These are phyloP conservation scores for Hylaeus volcanicus DNA, from an alignment of 1,140 invertebrate genomes.

Conservation along the genomic window DNA sequence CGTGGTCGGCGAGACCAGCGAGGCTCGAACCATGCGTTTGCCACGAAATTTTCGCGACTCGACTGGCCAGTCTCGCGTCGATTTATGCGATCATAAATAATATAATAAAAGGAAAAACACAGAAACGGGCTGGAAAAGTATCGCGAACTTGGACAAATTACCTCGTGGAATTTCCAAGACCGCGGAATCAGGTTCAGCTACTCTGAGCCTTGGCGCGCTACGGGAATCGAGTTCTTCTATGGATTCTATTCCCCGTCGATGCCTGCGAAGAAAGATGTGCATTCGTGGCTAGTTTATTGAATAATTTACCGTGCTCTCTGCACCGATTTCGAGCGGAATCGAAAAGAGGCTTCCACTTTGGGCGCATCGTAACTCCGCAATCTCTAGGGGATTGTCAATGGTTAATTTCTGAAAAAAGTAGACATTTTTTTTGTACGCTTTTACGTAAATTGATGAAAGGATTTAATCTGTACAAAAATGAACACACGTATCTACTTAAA, in stretches of 20 bases:
- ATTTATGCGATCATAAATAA: conserved; percentile 65
- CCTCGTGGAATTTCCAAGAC: conserved; percentile 47
- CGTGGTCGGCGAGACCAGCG: background rate
- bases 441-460: too few relatives aligned
- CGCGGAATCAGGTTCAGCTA: conserved; percentile 25
- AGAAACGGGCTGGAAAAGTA: conserved; percentile 21
- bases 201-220: conserved; percentile 11
- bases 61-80: conserved; percentile 36
- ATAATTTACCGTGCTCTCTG: conserved; percentile 44
- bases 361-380: too few relatives aligned
- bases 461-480: too few relatives aligned
- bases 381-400: too few relatives aligned
- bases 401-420: too few relatives aligned
- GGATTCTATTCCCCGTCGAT: conserved; percentile 47
- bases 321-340: conserved; percentile 22
- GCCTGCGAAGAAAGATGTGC: conserved; percentile 52
- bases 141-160: conserved; percentile 59
- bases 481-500: too few relatives aligned
- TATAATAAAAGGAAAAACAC: conserved; percentile 14
- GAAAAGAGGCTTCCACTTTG: background rate
- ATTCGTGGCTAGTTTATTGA: conserved; percentile 52
- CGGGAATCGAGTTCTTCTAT: conserved; percentile 52
- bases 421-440: too few relatives aligned
- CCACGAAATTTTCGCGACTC: conserved; percentile 53
- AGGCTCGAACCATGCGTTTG: background rate